These are phyloP conservation scores for Apteryx mantelli DNA, from an alignment of 2,113 vertebrate species.

Conservation along the genomic window DNA sequence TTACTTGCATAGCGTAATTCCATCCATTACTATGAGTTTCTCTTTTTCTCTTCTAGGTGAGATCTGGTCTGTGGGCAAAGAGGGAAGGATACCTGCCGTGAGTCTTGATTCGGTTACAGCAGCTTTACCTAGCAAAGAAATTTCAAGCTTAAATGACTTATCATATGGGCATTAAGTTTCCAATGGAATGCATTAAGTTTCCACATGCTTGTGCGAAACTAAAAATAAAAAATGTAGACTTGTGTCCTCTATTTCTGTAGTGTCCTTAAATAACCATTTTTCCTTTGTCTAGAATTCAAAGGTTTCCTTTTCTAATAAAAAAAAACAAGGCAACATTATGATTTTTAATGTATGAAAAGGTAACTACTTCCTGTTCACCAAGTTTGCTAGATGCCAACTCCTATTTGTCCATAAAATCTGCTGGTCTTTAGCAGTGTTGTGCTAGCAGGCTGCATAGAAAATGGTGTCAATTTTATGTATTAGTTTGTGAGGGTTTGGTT, in stretches of 20 bases:
- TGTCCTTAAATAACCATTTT: not conserved
- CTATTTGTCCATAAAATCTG: not conserved
- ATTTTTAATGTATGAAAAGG: not conserved
- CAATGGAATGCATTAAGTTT: not conserved
- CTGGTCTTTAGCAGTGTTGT: not conserved
- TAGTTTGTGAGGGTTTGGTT: not conserved
- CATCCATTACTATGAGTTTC: not conserved
- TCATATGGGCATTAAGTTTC: not conserved
- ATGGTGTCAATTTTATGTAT: not conserved
- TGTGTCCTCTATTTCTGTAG: not conserved
- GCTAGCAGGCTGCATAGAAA: not conserved
- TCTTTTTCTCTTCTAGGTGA: not conserved
- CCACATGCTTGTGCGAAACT: not conserved
- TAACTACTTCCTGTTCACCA: not conserved
- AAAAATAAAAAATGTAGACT: not conserved
- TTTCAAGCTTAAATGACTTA: too few relatives aligned
- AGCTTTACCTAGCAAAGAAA: not conserved
- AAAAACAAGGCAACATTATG: not conserved
- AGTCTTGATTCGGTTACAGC: not conserved
- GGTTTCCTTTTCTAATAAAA: not conserved
- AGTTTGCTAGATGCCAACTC: not conserved
- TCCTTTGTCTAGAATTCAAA: not conserved
- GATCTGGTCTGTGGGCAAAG: not conserved
- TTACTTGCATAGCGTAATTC: not conserved
- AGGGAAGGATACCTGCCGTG: not conserved